Percentiles rank a stretch among this genome's conserved stretches.
phyloP scores from a whole-genome alignment of 2,797 vertebrate genomes.

The Rachycentron canadum region DNA sequence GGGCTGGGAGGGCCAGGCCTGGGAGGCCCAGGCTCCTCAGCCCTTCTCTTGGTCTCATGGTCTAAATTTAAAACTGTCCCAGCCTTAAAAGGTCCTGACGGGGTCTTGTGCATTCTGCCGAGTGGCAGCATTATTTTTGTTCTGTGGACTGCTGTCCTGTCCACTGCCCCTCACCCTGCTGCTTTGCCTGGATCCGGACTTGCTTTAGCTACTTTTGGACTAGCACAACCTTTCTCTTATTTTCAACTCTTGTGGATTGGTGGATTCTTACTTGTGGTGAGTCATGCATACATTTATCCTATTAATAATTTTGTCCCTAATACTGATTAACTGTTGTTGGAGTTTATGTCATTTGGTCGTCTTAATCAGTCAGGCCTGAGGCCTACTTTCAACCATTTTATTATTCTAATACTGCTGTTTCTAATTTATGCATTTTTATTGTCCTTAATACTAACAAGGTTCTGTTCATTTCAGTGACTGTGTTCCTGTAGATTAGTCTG shows the following conservation, averaged over 20 bases:
- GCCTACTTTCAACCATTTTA: slow-evolving; percentile 24
- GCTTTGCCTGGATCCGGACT: slow-evolving; percentile 82
- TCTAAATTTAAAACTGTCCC: slow-evolving; percentile 95
- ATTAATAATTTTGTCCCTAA: background rate
- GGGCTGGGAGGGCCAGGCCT: slow-evolving; percentile 21
- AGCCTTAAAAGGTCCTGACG: slow-evolving; percentile 97
- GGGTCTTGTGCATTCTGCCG: slow-evolving; percentile 92
- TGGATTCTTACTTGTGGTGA: slow-evolving; percentile 85
- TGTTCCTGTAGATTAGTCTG: slow-evolving; percentile 44
- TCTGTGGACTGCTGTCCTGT: slow-evolving; percentile 87
- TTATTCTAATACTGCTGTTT: background rate
- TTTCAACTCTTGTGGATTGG: slow-evolving; percentile 54
- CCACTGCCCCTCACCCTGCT: slow-evolving; percentile 85
- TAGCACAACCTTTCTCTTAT: slow-evolving; percentile 63
- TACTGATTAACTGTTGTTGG: background rate
- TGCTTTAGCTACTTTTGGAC: slow-evolving; percentile 78
- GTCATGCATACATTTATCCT: slow-evolving; percentile 52
- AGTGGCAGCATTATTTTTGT: slow-evolving; percentile 99
- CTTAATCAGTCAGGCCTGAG: background rate
- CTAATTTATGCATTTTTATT: slow-evolving; percentile 5
- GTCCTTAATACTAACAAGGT: slow-evolving; percentile 34
- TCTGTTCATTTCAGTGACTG: background rate
- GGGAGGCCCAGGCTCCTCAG: slow-evolving; percentile 40
- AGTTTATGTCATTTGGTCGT: background rate
- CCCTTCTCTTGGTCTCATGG: slow-evolving; percentile 70